Base-by-base conservation (phyloP, 2,113 vertebrate genomes). In the Rhabdornis inornatus region DNA sequence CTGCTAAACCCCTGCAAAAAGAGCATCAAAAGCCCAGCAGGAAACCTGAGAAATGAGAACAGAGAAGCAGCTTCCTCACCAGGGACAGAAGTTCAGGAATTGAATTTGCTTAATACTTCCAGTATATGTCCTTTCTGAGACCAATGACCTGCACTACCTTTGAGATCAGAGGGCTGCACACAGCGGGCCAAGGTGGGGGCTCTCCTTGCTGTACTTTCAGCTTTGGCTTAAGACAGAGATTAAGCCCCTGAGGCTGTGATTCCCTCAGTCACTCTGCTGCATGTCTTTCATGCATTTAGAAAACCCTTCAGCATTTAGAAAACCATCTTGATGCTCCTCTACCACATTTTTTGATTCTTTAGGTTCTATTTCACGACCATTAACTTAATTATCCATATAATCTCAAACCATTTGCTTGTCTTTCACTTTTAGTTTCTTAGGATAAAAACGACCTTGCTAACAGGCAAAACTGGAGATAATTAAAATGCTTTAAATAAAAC, bases 401-500 rank as follows among this genome's bases (percentile, higher is more conserved):
- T 87, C 35, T 75, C 78, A 65, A 81, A 39, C 28, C 21, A 78
- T 92, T 83, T 90, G 23, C 79, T 83, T 78, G 69, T 81, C 83
- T 89, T 94, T 85, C 65, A 79, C 37, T 60, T 85, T 27, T 42
- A 24, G 55, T 77, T 89, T 69, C 50, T 81, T 33, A 63, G 66
- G 39, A 78, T 59, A 63, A 70, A 83, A 91, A 87, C 28, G 52
- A 89, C 31, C 61, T 92, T 69, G 59, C 76, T 91, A 89, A 71
- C 52, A 87, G 72, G 81, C 72, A 92, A 87, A 96, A 78, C 44
- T 64, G 47, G 31, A 75, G 61, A 60, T 21, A 2, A 74, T 61
- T 93, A 83, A 91, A 94, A 83, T 53, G 28, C 40, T 87, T 92
- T 71, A 49, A 89, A 89, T 63, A 56, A 89, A 94, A 25, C 14